A percentile compares a stretch with the other conserved stretches of the same genome.
Conservation (phyloP, 2,797 vertebrate genomes). For the Thalassophryne amazonica region DNA sequence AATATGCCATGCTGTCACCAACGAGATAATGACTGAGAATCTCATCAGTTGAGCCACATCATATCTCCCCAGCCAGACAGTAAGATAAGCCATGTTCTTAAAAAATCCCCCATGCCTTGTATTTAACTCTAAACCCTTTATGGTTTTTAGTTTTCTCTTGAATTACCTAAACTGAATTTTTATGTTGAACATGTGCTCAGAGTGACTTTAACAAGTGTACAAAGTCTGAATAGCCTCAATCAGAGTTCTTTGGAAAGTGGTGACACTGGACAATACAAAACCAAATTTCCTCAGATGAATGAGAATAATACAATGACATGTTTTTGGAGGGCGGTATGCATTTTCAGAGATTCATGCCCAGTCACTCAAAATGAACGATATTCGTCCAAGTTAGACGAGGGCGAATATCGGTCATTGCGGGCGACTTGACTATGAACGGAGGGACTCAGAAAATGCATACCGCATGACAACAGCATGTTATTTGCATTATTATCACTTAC, state of each 20-base stretch:
- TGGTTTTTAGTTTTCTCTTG: conserved; percentile 54
- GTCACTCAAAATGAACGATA: too few relatives aligned
- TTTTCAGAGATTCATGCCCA: background rate
- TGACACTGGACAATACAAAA: background rate
- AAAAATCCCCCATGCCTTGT: conserved; percentile 42
- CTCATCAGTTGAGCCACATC: conserved; percentile 65
- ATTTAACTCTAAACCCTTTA: conserved; percentile 66
- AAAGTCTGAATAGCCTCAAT: conserved; percentile 32
- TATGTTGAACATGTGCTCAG: conserved; percentile 48
- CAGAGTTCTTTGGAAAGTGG: background rate
- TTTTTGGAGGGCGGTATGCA: too few relatives aligned
- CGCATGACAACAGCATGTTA: too few relatives aligned
- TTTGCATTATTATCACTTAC: too few relatives aligned
- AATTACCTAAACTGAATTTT: conserved; percentile 65
- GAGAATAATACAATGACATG: too few relatives aligned
- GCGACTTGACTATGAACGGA: too few relatives aligned
- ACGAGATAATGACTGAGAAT: conserved; percentile 60
- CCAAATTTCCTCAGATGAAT: too few relatives aligned
- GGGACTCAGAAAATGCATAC: too few relatives aligned
- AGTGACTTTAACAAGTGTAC: conserved; percentile 64
- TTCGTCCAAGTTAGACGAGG: too few relatives aligned
- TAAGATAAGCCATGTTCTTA: conserved; percentile 58
- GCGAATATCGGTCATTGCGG: too few relatives aligned
- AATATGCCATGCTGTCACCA: conserved; percentile 42
- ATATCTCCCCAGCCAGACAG: conserved; percentile 64